Conservation (phyloP, 2,888 invertebrate genomes). For the Athetis lepigone region DNA sequence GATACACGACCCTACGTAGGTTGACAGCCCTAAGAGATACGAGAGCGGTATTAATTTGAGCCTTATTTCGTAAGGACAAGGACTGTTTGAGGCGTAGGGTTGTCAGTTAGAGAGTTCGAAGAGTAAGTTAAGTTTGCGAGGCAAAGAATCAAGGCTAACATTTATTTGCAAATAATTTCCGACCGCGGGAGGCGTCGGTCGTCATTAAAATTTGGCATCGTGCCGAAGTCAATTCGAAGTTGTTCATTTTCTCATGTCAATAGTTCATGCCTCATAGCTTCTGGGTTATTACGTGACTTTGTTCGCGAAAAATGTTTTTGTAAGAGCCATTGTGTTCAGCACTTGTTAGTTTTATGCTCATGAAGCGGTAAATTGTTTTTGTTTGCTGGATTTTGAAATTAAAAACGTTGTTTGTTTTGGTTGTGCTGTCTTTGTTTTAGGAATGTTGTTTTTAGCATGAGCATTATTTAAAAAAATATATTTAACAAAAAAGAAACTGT, state of each 20-base stretch:
- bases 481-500: too few relatives aligned
- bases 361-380: constrained; percentile 32
- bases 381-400: not conserved
- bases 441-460: too few relatives aligned
- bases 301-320: constrained; percentile 57
- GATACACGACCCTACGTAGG: constrained; percentile 33
- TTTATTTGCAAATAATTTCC: constrained; percentile 72
- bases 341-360: constrained; percentile 63
- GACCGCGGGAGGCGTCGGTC: constrained; percentile 58
- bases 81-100: constrained; percentile 28
- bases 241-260: constrained; percentile 72
- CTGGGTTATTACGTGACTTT: constrained; percentile 67
- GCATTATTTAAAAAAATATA: too few relatives aligned
- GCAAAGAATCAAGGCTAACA: constrained; percentile 65
- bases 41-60: constrained; percentile 22
- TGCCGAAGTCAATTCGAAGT: constrained; percentile 65
- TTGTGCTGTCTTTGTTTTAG: not conserved
- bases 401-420: not conserved
- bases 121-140: constrained; percentile 54
- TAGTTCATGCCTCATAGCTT: constrained; percentile 71
- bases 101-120: constrained; percentile 26
- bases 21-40: constrained; percentile 24
- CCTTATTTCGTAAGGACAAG: constrained; percentile 36
- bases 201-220: constrained; percentile 75
- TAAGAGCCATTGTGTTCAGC: constrained; percentile 47